phyloP scores from a whole-genome alignment of 2,888 invertebrate genomes.

The Brenthis ino region DNA sequence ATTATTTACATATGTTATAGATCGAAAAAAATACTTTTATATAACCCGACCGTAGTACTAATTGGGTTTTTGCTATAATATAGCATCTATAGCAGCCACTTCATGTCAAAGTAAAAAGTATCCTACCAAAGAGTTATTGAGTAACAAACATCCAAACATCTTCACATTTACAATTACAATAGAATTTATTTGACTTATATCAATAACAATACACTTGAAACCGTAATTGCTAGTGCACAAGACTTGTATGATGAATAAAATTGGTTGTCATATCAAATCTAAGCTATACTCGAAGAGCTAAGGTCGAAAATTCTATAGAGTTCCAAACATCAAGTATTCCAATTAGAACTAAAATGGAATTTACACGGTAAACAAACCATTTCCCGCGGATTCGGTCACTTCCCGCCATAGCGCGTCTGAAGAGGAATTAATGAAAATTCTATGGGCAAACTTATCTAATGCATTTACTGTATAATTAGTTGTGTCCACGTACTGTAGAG shows the following conservation, averaged over 20 bases:
- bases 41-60: too few relatives aligned
- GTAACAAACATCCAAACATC: too few relatives aligned
- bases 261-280: background rate
- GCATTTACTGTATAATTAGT: conserved; percentile 16
- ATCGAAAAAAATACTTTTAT: too few relatives aligned
- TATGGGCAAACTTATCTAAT: conserved; percentile 28
- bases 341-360: conserved; percentile 57
- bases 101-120: too few relatives aligned
- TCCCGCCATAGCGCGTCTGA: conserved; percentile 29
- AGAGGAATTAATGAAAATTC: conserved; percentile 36
- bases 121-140: too few relatives aligned
- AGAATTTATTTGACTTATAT: background rate
- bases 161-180: too few relatives aligned
- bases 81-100: too few relatives aligned
- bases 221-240: background rate
- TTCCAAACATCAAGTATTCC: conserved; percentile 53
- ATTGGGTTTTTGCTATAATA: too few relatives aligned
- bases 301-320: conserved; percentile 10
- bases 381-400: conserved; percentile 43
- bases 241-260: conserved; percentile 3
- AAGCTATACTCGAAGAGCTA: background rate
- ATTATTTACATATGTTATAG: too few relatives aligned
- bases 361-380: conserved; percentile 47
- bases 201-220: conserved; percentile 3
- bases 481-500: background rate